These are phyloP conservation scores for Spialia ferax DNA, from an alignment of 2,888 invertebrate genomes.

Conservation along the genomic window DNA sequence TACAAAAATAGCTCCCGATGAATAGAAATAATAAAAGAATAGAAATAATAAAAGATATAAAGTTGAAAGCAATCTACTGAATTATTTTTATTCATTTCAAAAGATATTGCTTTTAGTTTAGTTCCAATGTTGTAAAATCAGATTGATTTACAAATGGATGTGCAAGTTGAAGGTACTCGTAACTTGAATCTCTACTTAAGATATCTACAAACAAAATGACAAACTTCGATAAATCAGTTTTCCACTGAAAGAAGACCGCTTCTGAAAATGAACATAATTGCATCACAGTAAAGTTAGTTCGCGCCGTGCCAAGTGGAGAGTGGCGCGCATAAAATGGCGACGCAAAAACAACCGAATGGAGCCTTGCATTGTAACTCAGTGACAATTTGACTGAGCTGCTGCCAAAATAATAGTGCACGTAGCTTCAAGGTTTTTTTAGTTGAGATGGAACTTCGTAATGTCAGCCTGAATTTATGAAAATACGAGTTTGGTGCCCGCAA, in stretches of 20 bases:
- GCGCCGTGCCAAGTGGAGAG: neutral
- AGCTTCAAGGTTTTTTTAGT: constrained; percentile 1
- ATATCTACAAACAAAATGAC: neutral
- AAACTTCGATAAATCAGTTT: constrained; percentile 18
- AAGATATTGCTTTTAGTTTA: no score
- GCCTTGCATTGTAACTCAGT: neutral
- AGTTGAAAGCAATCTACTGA: no score
- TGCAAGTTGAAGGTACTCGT: no score
- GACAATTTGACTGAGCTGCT: constrained; percentile 9
- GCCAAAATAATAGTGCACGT: neutral
- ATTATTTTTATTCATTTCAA: no score
- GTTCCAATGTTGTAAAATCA: no score
- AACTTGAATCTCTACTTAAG: neutral
- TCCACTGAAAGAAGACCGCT: neutral
- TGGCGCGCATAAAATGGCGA: neutral
- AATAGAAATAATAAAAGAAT: no score
- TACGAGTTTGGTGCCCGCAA: no score
- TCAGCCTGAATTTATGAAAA: no score
- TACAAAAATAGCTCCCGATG: no score
- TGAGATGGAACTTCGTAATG: neutral
- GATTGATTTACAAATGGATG: no score
- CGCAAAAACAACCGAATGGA: neutral
- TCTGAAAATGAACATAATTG: constrained; percentile 21
- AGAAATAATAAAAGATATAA: no score
- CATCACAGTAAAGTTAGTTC: constrained; percentile 18